These are phyloP conservation scores for Ferrisia virgata DNA, from an alignment of 2,888 invertebrate genomes.

Conservation along the genomic window DNA sequence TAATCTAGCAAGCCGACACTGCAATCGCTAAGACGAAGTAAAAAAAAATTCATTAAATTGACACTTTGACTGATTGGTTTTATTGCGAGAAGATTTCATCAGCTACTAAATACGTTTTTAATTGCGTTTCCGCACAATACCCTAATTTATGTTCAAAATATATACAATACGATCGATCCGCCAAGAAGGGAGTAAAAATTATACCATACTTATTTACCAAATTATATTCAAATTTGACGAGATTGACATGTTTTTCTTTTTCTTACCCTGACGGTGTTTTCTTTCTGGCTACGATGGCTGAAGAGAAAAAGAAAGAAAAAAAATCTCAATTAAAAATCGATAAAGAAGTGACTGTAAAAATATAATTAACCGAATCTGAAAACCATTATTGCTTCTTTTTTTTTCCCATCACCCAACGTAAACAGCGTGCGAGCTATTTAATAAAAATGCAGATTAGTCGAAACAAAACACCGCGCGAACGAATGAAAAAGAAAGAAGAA, in stretches of 20 bases:
- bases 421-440: not conserved
- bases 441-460: slow-evolving; percentile 45
- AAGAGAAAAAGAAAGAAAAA: too few species aligned
- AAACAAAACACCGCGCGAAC: not conserved
- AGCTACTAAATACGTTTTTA: not conserved
- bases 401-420: not conserved
- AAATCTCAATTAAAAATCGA: slow-evolving; percentile 38
- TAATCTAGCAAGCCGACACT: not conserved
- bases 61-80: not conserved
- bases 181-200: not conserved
- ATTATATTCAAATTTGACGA: not conserved
- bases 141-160: not conserved
- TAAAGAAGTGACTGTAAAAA: slow-evolving; percentile 36
- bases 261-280: not conserved
- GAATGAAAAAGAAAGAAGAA: not conserved
- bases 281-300: too few species aligned
- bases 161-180: not conserved
- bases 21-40: not conserved
- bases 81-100: not conserved
- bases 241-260: not conserved
- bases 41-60: slow-evolving; percentile 8
- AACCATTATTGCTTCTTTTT: slow-evolving; percentile 10
- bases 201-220: not conserved
- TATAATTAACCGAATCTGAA: slow-evolving; percentile 36
- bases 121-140: not conserved